Evolutionary conservation across 2,888 invertebrate genomes (phyloP).

Genomic region (Cremastobaeus sp.): DNA sequence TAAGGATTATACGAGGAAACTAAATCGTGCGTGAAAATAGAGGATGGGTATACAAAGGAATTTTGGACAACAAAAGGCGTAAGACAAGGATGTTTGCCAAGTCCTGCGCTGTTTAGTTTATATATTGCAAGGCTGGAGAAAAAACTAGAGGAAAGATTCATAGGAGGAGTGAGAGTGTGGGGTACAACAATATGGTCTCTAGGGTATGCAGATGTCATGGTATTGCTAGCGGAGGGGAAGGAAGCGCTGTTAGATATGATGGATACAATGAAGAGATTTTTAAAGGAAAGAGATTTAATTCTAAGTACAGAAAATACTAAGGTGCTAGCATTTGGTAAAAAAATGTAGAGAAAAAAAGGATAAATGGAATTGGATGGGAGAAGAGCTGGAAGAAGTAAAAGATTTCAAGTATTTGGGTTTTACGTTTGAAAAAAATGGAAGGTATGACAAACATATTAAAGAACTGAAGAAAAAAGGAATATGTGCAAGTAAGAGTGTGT

Average conservation of each 20-base stretch:
- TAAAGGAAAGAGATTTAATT: background rate
- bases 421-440: too few species aligned
- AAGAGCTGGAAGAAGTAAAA: background rate
- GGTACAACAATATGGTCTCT: background rate
- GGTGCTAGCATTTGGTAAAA: background rate
- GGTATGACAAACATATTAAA: too few species aligned
- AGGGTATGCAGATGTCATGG: background rate
- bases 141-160: too few species aligned
- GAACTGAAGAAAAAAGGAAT: too few species aligned
- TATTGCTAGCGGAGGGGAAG: background rate
- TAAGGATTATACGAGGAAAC: slow-evolving; percentile 48
- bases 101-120: too few species aligned
- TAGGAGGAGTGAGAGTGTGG: background rate
- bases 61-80: slow-evolving; percentile 51
- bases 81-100: slow-evolving; percentile 57
- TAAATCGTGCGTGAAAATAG: background rate
- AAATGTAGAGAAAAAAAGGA: background rate
- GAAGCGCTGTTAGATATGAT: background rate
- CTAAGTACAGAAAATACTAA: background rate
- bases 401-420: background rate
- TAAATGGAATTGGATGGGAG: background rate
- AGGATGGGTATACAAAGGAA: slow-evolving; percentile 14
- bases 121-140: background rate
- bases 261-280: background rate
- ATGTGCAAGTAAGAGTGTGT: background rate